Conservation (phyloP, 2,797 vertebrate genomes). For the Sciurus vulgaris region DNA sequence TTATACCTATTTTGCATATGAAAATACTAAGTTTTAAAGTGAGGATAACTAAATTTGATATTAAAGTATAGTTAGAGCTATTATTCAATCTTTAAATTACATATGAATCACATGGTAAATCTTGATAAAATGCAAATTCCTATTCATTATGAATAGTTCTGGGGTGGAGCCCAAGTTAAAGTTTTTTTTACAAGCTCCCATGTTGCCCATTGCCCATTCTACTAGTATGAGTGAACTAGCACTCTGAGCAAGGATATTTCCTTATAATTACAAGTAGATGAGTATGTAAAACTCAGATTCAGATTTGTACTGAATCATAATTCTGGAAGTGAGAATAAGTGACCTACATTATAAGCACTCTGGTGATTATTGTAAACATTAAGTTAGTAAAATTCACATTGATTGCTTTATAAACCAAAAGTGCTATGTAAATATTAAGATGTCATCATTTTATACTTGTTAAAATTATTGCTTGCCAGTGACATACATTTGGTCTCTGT, state of each 20-base stretch:
- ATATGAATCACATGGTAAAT: not conserved
- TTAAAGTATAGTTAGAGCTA: not conserved
- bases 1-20: not conserved
- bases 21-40: not conserved
- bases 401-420: slow-evolving; percentile 27
- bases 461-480: slow-evolving; percentile 15
- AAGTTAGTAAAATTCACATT: not conserved
- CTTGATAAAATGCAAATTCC: not conserved
- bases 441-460: slow-evolving; percentile 29
- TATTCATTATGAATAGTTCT: not conserved
- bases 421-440: slow-evolving; percentile 28
- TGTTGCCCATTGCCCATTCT: not conserved
- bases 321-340: slow-evolving; percentile 6
- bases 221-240: not conserved
- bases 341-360: not conserved
- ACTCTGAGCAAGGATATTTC: not conserved
- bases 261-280: not conserved
- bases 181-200: not conserved
- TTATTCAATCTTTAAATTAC: not conserved
- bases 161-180: not conserved
- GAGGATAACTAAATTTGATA: not conserved
- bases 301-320: not conserved
- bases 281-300: not conserved
- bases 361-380: slow-evolving; percentile 2
- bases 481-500: not conserved